These are phyloP conservation scores for Saguinus imperator DNA, from an alignment of 2,113 vertebrate genomes.

Conservation along the genomic window DNA sequence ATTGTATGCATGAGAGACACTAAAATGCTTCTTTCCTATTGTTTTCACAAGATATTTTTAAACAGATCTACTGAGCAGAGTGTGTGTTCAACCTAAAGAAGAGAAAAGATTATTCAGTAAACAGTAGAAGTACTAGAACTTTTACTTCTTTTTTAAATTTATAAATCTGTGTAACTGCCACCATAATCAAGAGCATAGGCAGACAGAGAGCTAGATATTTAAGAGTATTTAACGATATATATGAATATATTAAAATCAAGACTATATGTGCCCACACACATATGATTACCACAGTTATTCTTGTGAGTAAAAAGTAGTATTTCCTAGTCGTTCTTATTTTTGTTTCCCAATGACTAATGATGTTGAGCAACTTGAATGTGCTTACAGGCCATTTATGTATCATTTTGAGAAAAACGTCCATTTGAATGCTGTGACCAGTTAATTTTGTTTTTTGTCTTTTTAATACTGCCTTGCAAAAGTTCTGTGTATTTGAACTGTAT, in stretches of 20 bases:
- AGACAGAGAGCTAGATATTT: neutral
- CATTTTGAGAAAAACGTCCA: neutral
- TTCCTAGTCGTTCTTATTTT: neutral
- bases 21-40: neutral
- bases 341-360: neutral
- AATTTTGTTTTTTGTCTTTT: neutral
- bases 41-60: neutral
- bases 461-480: neutral
- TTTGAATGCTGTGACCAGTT: neutral
- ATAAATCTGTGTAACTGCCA: neutral
- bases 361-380: neutral
- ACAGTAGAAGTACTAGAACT: neutral
- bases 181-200: neutral
- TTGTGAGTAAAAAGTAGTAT: neutral
- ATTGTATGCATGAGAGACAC: neutral
- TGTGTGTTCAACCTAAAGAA: neutral
- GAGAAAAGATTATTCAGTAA: neutral
- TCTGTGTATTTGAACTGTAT: neutral
- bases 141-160: neutral
- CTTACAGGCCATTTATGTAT: neutral
- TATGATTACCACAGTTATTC: neutral
- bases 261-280: neutral
- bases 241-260: neutral
- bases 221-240: neutral
- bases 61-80: neutral